Evolutionary conservation across 2,797 vertebrate genomes (phyloP), one percentile per base, ranked within the genome.

Genomic region (Clarias laeviceps): DNA sequence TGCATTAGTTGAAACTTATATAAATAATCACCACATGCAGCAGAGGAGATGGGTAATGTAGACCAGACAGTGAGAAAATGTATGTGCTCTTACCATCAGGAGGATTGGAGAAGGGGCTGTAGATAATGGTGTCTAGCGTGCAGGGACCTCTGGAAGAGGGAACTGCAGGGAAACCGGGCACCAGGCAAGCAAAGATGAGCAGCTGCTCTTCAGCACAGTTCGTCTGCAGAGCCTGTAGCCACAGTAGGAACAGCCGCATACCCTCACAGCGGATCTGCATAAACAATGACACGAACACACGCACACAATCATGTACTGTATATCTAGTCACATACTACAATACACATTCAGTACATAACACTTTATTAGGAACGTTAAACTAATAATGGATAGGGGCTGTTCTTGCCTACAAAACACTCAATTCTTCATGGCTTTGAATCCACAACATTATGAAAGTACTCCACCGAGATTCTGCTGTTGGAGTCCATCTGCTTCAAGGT

Each of bases 161-260:
- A 89, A 97, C 94, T 1, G 97, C 96, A 17, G 98, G 98, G 89
- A 99, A 99, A 84, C 98, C 98, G 50, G 98, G 98, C 88, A 99
- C 97, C 54, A 99, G 96, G 91, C 97, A 99, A 90, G 98, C 98
- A 84, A 98, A 99, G 89, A 97, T 96, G 90, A 99, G 94, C 89
- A 97, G 95, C 94, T 99, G 98, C 90, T 99, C 98, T 92, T 99
- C 98, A 0, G 95, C 95, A 89, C 96, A 99, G 94, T 97, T 97
- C 80, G 96, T 97, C 94, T 99, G 96, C 89, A 99, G 96, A 6
- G 97, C 97, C 91, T 99, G 98, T 78, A 99, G 95, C 98, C 98
- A 99, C 84, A 99, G 96, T 92, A 99, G 96, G 94, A 97, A 99
- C 83, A 99, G 96, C 62, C 98, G 96, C 90, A 99, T 99, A 86